Percentiles rank a stretch among this genome's conserved stretches.
phyloP scores from a whole-genome alignment of 1,140 invertebrate species.

The Bombus fervidus region DNA sequence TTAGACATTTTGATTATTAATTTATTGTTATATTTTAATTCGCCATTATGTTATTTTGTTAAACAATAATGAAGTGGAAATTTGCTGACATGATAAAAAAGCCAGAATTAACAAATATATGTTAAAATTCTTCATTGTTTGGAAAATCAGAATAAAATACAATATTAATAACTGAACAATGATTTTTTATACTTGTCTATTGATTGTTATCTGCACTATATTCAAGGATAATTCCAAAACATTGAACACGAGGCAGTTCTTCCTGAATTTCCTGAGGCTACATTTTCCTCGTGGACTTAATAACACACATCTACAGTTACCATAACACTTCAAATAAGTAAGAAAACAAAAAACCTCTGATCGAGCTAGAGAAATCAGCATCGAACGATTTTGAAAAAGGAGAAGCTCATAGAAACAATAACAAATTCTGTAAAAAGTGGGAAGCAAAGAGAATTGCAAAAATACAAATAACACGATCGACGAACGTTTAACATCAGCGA shows the following conservation, averaged over 20 bases:
- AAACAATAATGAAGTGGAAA: not conserved
- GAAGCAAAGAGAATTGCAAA: not conserved
- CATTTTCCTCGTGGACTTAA: not conserved
- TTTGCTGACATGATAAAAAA: not conserved
- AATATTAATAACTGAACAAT: not conserved
- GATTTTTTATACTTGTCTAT: not conserved
- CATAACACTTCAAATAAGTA: not conserved
- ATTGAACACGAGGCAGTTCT: not conserved
- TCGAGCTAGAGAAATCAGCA: not conserved
- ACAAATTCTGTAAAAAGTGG: not conserved
- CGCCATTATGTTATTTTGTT: not conserved
- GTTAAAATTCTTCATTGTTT: not conserved
- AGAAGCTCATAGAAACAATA: not conserved
- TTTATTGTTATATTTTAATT: not conserved
- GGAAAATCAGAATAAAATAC: not conserved
- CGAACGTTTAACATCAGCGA: not conserved
- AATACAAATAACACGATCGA: too few relatives aligned
- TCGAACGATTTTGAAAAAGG: not conserved
- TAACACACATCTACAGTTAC: not conserved
- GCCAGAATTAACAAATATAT: not conserved
- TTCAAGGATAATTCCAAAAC: too few relatives aligned
- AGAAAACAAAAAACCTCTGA: not conserved
- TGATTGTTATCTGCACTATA: too few relatives aligned
- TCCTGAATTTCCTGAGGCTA: not conserved
- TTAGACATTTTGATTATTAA: not conserved